phyloP scores from a whole-genome alignment of 2,888 invertebrate genomes.

The Chymomyza caudatula region DNA sequence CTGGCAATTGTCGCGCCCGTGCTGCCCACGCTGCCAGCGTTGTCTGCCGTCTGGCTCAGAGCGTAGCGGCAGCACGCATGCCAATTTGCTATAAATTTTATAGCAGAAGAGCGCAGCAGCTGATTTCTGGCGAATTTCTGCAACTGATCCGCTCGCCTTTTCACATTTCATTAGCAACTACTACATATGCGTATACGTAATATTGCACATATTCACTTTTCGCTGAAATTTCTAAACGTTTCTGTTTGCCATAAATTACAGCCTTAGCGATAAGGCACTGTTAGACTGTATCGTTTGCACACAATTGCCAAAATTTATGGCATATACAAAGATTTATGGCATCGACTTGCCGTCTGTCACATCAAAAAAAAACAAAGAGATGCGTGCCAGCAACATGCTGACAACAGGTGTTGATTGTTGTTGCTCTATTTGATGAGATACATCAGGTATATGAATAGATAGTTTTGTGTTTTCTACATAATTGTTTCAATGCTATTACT shows the following conservation, averaged over 20 bases:
- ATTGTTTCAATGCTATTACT: neutral
- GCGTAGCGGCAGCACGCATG: slow-evolving; percentile 18
- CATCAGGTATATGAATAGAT: neutral
- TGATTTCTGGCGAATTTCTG: slow-evolving; percentile 17
- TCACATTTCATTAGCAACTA: neutral
- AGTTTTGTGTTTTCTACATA: neutral
- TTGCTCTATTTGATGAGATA: neutral
- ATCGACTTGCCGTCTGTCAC: slow-evolving; percentile 12
- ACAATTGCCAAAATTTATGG: neutral
- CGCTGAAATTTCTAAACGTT: slow-evolving; percentile 32
- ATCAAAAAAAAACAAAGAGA: slow-evolving; percentile 6
- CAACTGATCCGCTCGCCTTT: neutral
- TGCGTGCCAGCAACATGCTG: slow-evolving; percentile 19
- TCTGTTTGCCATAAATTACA: slow-evolving; percentile 45
- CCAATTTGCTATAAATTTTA: slow-evolving; percentile 37
- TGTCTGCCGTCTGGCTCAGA: neutral
- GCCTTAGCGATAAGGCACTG: neutral
- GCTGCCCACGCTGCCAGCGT: slow-evolving; percentile 51
- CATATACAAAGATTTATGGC: slow-evolving; percentile 43
- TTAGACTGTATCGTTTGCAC: neutral
- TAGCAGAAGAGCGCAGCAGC: slow-evolving; percentile 10
- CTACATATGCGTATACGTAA: neutral
- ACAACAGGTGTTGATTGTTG: slow-evolving; percentile 5
- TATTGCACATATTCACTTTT: neutral
- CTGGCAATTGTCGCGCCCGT: neutral